Conservation (phyloP, 92 coral and sea anemone species). For the Palythoa grandis region DNA sequence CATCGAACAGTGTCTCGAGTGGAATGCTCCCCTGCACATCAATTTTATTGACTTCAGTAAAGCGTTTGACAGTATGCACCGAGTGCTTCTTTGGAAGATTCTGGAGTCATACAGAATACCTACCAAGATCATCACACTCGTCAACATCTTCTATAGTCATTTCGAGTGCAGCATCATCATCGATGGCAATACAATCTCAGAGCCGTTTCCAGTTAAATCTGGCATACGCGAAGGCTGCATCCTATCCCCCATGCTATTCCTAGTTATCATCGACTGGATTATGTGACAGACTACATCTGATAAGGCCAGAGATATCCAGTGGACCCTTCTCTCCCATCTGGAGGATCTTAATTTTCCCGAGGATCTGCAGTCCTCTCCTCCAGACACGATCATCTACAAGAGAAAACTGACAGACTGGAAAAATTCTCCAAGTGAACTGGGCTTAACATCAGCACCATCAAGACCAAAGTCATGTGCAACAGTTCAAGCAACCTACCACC, state of each 20-base stretch:
- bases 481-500: neutral
- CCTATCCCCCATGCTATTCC: slow-evolving; percentile 21
- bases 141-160: neutral
- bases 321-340: slow-evolving; percentile 5
- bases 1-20: slow-evolving; percentile 45
- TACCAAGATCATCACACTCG: slow-evolving; percentile 12
- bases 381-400: slow-evolving; percentile 20
- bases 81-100: too few species aligned
- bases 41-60: too few species aligned
- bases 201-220: neutral
- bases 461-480: neutral
- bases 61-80: too few species aligned
- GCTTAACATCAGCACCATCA: neutral
- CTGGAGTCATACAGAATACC: slow-evolving; percentile 24
- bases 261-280: slow-evolving; percentile 31
- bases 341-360: slow-evolving; percentile 35
- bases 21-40: too few species aligned
- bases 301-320: slow-evolving; percentile 19
- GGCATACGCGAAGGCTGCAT: neutral
- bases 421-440: slow-evolving; percentile 17
- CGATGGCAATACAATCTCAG: slow-evolving; percentile 11
- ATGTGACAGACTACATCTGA: slow-evolving; percentile 27
- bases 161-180: slow-evolving; percentile 45
- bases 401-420: slow-evolving; percentile 23
- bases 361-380: slow-evolving; percentile 9